Evolutionary conservation across 1,140 invertebrate genomes (phyloP), one percentile per base, ranked within the genome.

Genomic region (Aricia agestis): DNA sequence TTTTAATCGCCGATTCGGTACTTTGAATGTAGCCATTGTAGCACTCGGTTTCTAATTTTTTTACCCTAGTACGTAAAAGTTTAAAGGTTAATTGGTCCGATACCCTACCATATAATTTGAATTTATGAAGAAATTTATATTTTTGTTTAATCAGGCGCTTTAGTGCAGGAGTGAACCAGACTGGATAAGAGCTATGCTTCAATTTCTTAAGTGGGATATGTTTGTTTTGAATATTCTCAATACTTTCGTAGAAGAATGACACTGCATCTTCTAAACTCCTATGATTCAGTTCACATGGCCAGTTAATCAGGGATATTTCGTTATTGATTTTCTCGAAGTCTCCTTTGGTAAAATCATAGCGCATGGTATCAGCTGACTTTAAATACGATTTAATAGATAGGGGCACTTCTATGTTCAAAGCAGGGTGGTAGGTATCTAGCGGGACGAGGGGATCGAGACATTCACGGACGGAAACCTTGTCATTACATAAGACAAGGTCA

Each of bases 401-500:
- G 41, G 41, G 6, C 17, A 41, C n/a, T 11, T 31, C 36, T 5
- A 66, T 9, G 15, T 2, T 36, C 36, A 66, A 15, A 36, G 65
- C 31, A n/a, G 15, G 31, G 31, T 66, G 65, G 7, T 66, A 36
- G 19, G 19, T 31, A n/a, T 66, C 65, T 19, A 36, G 31, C 31
- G 19, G 31, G 31, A 66, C 65, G 1, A 66, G 65, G 17, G 65
- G 65, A 11, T 2, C 36, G 3, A 17, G 9, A 17, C 65, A 41
- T 19, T n/a, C 6, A 36, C 9, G 15, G 9, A 66, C 65, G n/a
- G 31, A n/a, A 2, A 66, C 15, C 17, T 41, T 17, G n/a, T 32
- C 32, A 41, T 36, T 66, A n/a, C 65, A 7, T 17, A 41, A 31
- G 3, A 66, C 65, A n/a, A 66, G 65, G 31, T 66, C 65, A 17